Base-by-base conservation (phyloP, 2,113 vertebrate genomes). In the Hippoglossus stenolepis region DNA sequence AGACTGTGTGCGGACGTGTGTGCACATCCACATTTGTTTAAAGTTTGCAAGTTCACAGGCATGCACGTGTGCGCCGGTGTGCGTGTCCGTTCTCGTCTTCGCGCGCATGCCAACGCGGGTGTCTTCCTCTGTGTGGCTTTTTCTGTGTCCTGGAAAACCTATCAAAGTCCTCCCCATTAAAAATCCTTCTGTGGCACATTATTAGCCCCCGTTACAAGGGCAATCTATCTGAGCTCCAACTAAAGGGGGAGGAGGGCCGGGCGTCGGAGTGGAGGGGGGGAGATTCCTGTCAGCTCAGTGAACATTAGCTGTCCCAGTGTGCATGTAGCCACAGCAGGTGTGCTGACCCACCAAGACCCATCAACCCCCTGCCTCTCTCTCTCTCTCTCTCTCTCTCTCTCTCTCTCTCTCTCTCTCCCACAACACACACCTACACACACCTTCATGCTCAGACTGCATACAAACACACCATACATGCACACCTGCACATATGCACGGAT, bases 291-390 rank as follows among this genome's bases (percentile, higher is more conserved):
- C 95, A 95, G 91, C 91, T 91, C 88, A 69, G 86, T 91, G 93
- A 94, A 94, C 93, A 93, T 92, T 91, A 91, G 87, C 90, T 90
- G 87, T 92, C 93, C 91, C 90, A 92, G 93, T 93, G 89, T 92
- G 93, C 92, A 93, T 95, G 94, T 95, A 94, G 86, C 85, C 92
- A 80, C 94, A 94, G 94, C 94, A 94, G 95, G 94, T 95, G 94
- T 91, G 87, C 89, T 94, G 94, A 93, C 94, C 94, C 92, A 84
- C 93, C 90, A 86, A 91, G 91, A 92, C 91, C 92, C 82, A 81
- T 91, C 92, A 91, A 85, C 84, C 91, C 87, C 88, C 82, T 81
- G 76, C 83, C 66, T 80, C 85, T 77, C 77, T 74, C 73, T 53
- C 85, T 77, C 77, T 74, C 73, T 53, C 68, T 28, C 28, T 31